Percentiles rank a stretch among this genome's conserved stretches.
phyloP scores from a whole-genome alignment of 2,113 vertebrate genomes.

The Crotalus horridus region DNA sequence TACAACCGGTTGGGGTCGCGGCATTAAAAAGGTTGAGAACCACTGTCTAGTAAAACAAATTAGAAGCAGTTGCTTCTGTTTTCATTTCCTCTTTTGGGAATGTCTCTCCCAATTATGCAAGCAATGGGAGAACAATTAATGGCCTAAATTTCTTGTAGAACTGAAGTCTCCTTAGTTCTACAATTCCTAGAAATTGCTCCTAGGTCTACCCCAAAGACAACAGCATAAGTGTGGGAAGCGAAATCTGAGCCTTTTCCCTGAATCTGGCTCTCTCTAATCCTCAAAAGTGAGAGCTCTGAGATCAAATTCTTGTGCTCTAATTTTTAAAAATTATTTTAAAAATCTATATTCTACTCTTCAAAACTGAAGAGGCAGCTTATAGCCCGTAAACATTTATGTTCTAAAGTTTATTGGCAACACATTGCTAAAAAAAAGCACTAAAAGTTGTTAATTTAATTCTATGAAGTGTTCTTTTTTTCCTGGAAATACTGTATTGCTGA shows the following conservation, averaged over 20 bases:
- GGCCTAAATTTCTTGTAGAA: background rate
- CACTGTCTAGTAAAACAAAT: too few relatives aligned
- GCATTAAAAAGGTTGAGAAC: too few relatives aligned
- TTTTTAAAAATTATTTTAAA: background rate
- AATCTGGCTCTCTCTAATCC: background rate
- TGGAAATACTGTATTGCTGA: background rate
- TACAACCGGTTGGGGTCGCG: too few relatives aligned
- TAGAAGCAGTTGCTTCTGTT: background rate
- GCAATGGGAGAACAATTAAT: background rate
- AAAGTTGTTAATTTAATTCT: background rate
- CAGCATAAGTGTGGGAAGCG: background rate
- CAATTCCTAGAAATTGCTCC: background rate
- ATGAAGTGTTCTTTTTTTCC: too few relatives aligned
- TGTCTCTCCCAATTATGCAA: background rate
- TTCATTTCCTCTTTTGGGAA: background rate
- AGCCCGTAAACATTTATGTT: background rate
- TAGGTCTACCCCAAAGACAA: background rate
- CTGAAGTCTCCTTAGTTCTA: background rate
- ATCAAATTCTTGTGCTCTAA: background rate
- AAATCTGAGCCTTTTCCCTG: background rate
- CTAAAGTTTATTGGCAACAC: background rate
- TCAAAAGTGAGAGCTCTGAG: background rate
- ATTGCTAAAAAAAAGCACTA: background rate
- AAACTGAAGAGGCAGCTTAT: background rate
- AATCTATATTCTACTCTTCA: background rate